These are phyloP conservation scores for Leucozona laternaria DNA, from an alignment of 2,888 invertebrate genomes.

Conservation along the genomic window DNA sequence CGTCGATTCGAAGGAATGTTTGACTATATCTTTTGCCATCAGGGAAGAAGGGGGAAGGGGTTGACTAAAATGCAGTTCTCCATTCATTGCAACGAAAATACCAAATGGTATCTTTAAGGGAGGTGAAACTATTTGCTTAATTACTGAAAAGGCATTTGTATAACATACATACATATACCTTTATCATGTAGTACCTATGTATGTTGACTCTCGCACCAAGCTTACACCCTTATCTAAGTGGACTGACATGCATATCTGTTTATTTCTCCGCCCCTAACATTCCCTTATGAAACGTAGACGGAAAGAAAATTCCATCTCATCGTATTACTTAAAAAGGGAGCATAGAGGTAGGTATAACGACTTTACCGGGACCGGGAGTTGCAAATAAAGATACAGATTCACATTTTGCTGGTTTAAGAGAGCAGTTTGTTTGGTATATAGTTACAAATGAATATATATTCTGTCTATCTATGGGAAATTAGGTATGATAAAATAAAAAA, in stretches of 20 bases:
- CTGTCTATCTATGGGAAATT: constrained; percentile 35
- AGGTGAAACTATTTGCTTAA: constrained; percentile 67
- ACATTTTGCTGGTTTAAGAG: constrained; percentile 28
- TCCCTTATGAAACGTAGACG: constrained; percentile 3
- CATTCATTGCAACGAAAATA: constrained; percentile 52
- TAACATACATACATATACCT: constrained; percentile 3
- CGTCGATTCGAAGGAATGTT: constrained; percentile 16
- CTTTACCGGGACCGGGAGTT: constrained; percentile 21
- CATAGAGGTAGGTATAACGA: constrained; percentile 58
- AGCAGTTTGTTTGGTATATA: constrained; percentile 12
- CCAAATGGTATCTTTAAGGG: constrained; percentile 44
- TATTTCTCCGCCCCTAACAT: not conserved
- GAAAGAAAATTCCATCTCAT: constrained; percentile 51
- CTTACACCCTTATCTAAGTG: constrained; percentile 23
- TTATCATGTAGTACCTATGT: too few relatives aligned
- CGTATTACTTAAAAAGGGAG: constrained; percentile 56
- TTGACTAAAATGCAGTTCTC: constrained; percentile 56
- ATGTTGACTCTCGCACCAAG: constrained; percentile 12
- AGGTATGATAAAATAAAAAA: not conserved
- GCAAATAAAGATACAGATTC: constrained; percentile 62
- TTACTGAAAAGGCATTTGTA: constrained; percentile 67
- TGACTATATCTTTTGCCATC: not conserved
- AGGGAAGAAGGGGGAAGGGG: not conserved
- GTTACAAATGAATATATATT: constrained; percentile 41
- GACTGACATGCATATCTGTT: constrained; percentile 13